These are phyloP conservation scores for Oligia strigilis DNA, from an alignment of 2,888 invertebrate species.

Conservation along the genomic window DNA sequence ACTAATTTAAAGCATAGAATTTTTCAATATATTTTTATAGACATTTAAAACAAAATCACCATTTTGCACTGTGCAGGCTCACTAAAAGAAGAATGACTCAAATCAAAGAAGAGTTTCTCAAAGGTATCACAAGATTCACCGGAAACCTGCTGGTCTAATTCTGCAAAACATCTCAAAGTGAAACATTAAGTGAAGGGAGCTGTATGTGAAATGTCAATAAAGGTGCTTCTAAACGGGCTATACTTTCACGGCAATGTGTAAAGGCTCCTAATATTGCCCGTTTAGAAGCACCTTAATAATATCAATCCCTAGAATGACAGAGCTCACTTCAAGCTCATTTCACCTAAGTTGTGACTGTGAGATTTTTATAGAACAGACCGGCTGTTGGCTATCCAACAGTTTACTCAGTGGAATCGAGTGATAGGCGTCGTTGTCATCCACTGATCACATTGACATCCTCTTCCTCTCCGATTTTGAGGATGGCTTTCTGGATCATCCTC, in stretches of 20 bases:
- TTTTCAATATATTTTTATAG: background rate
- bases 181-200: background rate
- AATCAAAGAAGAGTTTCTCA: constrained; percentile 10
- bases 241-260: too few species aligned
- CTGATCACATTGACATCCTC: constrained; percentile 79
- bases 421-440: constrained; percentile 70
- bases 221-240: too few species aligned
- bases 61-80: background rate
- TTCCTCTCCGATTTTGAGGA: constrained; percentile 83
- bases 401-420: constrained; percentile 67
- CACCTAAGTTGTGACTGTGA: background rate
- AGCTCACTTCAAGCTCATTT: background rate
- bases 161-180: background rate
- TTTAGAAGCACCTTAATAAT: too few species aligned
- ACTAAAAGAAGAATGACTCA: background rate
- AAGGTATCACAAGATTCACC: constrained; percentile 40
- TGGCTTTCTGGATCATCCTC: constrained; percentile 86
- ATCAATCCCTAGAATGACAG: background rate
- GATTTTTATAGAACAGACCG: background rate
- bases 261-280: too few species aligned
- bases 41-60: constrained; percentile 9
- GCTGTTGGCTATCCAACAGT: constrained; percentile 18
- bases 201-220: background rate
- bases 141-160: background rate
- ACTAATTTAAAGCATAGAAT: constrained; percentile 3